These are phyloP conservation scores for Molossus molossus DNA, from an alignment of 2,797 vertebrate species.

Conservation along the genomic window DNA sequence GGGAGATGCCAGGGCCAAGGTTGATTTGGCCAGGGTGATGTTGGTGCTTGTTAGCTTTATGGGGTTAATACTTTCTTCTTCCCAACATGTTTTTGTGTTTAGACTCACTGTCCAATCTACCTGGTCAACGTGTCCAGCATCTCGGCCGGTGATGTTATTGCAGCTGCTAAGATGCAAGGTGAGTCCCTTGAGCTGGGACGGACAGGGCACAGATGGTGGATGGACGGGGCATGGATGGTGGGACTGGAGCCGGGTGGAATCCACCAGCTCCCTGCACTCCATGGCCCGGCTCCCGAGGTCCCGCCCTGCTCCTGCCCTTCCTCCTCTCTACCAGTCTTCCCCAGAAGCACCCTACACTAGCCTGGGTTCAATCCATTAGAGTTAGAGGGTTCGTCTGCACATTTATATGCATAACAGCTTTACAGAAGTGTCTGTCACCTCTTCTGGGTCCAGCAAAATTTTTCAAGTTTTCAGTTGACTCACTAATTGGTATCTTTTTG, in stretches of 20 bases:
- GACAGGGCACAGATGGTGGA: fast-evolving
- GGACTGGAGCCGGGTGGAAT: fast-evolving
- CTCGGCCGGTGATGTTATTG: slow-evolving; percentile 96
- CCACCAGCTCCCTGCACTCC: fast-evolving
- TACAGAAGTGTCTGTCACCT: slow-evolving; percentile 14
- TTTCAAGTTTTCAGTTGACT: slow-evolving; percentile 40
- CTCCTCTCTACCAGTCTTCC: neutral
- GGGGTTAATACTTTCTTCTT: neutral
- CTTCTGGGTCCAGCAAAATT: neutral
- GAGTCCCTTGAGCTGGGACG: slow-evolving; percentile 66
- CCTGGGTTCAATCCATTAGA: neutral
- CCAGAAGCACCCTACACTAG: neutral
- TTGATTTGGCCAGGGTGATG: fast-evolving
- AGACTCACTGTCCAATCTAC: slow-evolving; percentile 98
- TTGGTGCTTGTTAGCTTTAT: neutral
- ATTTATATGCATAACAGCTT: neutral
- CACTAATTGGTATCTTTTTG: slow-evolving; percentile 31
- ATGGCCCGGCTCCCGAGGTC: neutral
- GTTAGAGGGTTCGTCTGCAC: neutral
- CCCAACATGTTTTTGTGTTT: slow-evolving; percentile 54
- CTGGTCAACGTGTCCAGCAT: slow-evolving; percentile 98
- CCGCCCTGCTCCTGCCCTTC: neutral
- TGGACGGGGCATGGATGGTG: fast-evolving
- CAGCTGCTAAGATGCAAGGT: slow-evolving; percentile 98
- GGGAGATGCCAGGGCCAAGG: neutral